Evolutionary conservation across 2,113 vertebrate species (phyloP).

Genomic region (Gobio gobio): DNA sequence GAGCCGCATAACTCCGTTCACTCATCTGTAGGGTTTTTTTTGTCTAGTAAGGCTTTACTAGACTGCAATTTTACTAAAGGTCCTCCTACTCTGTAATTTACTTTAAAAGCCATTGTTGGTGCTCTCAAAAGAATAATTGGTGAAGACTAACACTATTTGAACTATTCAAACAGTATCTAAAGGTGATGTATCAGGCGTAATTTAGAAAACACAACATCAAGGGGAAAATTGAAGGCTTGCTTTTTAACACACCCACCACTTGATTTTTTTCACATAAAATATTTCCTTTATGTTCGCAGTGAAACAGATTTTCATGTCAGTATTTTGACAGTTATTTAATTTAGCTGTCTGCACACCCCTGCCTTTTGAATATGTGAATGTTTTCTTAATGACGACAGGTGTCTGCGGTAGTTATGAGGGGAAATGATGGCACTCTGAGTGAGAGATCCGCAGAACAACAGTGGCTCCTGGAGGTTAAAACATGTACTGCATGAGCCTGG

Average conservation of each 20-base stretch:
- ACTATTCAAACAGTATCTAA: conserved; percentile 8
- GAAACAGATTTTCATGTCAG: conserved; percentile 32
- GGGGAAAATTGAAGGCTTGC: conserved; percentile 20
- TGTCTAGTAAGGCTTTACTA: neutral
- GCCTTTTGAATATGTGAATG: conserved; percentile 46
- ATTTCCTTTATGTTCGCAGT: conserved; percentile 30
- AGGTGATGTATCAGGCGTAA: conserved; percentile 17
- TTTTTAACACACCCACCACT: conserved; percentile 10
- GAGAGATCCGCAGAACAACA: conserved; percentile 61
- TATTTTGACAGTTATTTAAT: conserved; percentile 53
- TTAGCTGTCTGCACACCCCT: conserved; percentile 39
- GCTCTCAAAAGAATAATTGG: conserved; percentile 25
- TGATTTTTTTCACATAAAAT: conserved; percentile 14
- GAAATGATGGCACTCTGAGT: neutral
- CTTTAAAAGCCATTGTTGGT: neutral
- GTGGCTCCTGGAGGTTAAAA: conserved; percentile 67
- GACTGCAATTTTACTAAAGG: neutral
- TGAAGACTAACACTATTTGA: neutral
- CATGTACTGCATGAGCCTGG: neutral
- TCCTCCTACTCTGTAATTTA: neutral
- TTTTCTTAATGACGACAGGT: conserved; percentile 56
- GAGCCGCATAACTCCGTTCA: neutral
- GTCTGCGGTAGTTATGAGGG: conserved; percentile 32
- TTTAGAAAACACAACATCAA: conserved; percentile 22
- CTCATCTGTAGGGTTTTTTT: neutral